phyloP scores from a whole-genome alignment of 2,113 vertebrate species.

The Onychostoma macrolepis region DNA sequence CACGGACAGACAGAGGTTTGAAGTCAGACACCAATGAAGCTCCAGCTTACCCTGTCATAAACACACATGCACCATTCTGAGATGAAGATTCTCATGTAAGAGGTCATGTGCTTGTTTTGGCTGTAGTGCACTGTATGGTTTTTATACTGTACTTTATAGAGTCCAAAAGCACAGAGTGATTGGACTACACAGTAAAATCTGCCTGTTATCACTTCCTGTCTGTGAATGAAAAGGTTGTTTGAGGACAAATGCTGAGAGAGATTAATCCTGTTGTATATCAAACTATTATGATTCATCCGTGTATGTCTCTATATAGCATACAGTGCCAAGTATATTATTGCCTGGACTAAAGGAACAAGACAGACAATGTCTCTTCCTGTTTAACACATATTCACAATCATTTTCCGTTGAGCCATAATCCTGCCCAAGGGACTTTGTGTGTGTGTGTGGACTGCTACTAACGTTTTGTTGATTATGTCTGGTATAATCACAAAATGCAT shows the following conservation, averaged over 20 bases:
- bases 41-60: neutral
- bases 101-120: constrained; percentile 17
- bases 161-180: neutral
- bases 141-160: neutral
- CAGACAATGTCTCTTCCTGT: constrained; percentile 27
- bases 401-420: constrained; percentile 23
- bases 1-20: neutral
- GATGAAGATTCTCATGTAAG: constrained; percentile 13
- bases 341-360: neutral
- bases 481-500: neutral
- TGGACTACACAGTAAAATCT: constrained; percentile 10
- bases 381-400: constrained; percentile 36
- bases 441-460: neutral
- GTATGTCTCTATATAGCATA: neutral
- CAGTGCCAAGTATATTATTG: neutral
- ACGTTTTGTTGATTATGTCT: neutral
- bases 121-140: constrained; percentile 12
- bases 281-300: neutral
- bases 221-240: constrained; percentile 12
- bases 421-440: constrained; percentile 1
- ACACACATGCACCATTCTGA: neutral
- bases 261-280: neutral
- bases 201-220: constrained; percentile 18
- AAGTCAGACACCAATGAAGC: neutral
- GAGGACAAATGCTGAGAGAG: neutral